These are phyloP conservation scores for Eledone cirrhosa DNA, from an alignment of 2,888 invertebrate species.

Conservation along the genomic window DNA sequence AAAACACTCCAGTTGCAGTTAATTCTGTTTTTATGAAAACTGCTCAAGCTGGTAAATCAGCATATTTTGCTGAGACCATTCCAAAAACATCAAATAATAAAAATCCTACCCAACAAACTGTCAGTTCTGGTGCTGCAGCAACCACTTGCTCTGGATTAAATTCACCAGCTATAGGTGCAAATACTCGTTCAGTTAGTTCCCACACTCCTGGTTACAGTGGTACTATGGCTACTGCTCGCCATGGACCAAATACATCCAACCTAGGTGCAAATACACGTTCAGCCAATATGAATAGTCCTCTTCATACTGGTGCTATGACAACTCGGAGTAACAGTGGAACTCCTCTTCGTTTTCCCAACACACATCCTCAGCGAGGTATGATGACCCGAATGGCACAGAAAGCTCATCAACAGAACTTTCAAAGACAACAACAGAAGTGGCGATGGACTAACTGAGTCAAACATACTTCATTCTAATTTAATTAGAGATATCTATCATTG, in stretches of 20 bases:
- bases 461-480: too few relatives aligned
- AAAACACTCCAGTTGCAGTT: not conserved
- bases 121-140: too few relatives aligned
- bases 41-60: not conserved
- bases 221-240: too few relatives aligned
- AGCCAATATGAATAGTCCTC: not conserved
- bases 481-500: too few relatives aligned
- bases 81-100: too few relatives aligned
- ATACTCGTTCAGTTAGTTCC: too few relatives aligned
- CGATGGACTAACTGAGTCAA: conserved; percentile 3
- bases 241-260: too few relatives aligned
- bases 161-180: too few relatives aligned
- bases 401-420: conserved; percentile 18
- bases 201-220: too few relatives aligned
- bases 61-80: not conserved
- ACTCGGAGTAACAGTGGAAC: conserved; percentile 4
- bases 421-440: conserved; percentile 19
- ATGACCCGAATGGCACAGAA: not conserved
- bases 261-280: too few relatives aligned
- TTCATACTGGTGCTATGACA: not conserved
- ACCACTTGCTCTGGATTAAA: too few relatives aligned
- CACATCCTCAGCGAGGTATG: not conserved
- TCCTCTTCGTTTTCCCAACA: not conserved
- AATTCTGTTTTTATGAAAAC: not conserved
- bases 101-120: too few relatives aligned